These are phyloP conservation scores for Gastrophysa polygoni DNA, from an alignment of 2,888 invertebrate species.

Conservation along the genomic window DNA sequence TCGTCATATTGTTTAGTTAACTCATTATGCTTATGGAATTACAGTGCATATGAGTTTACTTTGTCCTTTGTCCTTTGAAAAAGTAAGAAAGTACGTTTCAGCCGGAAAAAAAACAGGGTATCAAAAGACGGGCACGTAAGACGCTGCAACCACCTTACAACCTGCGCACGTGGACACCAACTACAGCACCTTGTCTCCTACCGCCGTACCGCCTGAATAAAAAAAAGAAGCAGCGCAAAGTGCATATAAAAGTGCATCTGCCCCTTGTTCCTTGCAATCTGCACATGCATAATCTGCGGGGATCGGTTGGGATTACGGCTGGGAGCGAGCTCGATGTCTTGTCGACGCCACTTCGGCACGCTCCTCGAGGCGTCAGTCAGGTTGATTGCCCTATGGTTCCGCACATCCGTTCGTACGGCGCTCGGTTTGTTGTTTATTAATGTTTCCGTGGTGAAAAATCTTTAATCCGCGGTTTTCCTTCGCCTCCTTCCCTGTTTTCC, in stretches of 20 bases:
- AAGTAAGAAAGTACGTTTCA: no score
- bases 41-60: no score
- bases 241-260: slow-evolving; percentile 32
- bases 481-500: no score
- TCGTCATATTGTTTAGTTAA: no score
- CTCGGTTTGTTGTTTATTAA: background rate
- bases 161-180: background rate
- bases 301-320: slow-evolving; percentile 18
- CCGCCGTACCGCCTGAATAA: background rate
- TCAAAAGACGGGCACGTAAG: no score
- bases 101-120: no score
- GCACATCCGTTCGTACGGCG: no score
- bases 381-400: background rate
- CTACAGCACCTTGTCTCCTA: background rate
- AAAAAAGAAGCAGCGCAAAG: background rate
- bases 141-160: background rate
- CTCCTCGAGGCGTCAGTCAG: background rate
- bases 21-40: no score
- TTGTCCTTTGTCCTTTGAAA: no score
- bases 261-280: slow-evolving; percentile 15
- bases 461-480: background rate
- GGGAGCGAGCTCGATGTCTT: background rate
- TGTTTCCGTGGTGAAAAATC: background rate
- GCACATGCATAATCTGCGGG: slow-evolving; percentile 30
- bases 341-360: background rate